Percentiles rank a stretch among this genome's conserved stretches.
Evolutionary conservation across 2,888 invertebrate genomes (phyloP).

Genomic region (Netelia inedita): DNA sequence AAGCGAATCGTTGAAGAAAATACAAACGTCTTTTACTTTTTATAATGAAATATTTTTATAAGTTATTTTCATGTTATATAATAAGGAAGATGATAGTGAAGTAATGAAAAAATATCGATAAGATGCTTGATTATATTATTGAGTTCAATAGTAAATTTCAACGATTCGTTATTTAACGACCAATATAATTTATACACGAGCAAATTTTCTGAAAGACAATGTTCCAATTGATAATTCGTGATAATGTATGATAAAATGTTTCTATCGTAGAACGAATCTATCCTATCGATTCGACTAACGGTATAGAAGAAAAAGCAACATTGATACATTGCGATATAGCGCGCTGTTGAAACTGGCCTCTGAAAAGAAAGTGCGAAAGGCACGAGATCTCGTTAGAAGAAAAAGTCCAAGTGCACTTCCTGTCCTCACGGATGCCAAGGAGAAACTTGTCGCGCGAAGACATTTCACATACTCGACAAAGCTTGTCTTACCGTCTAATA

Average conservation of each 20-base stretch:
- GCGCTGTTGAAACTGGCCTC: slow-evolving; percentile 24
- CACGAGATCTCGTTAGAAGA: slow-evolving; percentile 56
- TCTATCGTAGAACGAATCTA: not conserved
- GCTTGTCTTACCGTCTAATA: not conserved
- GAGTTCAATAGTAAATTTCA: not conserved
- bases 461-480: not conserved
- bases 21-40: too few relatives aligned
- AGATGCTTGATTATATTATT: not conserved
- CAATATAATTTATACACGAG: too few relatives aligned
- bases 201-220: too few relatives aligned
- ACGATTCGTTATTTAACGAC: not conserved
- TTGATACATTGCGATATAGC: not conserved
- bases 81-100: not conserved
- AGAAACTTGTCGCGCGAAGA: slow-evolving; percentile 40
- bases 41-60: not conserved
- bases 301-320: not conserved
- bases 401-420: slow-evolving; percentile 61
- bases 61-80: not conserved
- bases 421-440: slow-evolving; percentile 51
- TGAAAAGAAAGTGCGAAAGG: slow-evolving; percentile 65
- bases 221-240: not conserved
- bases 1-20: too few relatives aligned
- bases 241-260: not conserved
- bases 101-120: not conserved
- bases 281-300: not conserved